Evolutionary conservation across 2,113 vertebrate species (phyloP).

Genomic region (Procavia capensis): DNA sequence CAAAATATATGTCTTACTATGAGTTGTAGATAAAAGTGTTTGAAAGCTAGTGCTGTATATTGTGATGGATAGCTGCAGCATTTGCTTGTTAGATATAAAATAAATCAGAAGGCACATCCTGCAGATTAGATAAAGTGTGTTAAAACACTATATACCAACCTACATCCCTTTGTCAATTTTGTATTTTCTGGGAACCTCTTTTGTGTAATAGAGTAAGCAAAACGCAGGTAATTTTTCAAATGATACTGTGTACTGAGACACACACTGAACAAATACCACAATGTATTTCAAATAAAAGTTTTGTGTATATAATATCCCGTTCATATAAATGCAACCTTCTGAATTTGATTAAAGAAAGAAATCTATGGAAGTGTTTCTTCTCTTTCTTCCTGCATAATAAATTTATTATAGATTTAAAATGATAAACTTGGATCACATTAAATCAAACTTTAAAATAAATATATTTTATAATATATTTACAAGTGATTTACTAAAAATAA

Average conservation of each 20-base stretch:
- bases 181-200: not conserved
- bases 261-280: not conserved
- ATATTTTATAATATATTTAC: not conserved
- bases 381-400: not conserved
- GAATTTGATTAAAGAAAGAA: not conserved
- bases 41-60: not conserved
- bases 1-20: not conserved
- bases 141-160: not conserved
- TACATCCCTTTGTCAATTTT: not conserved
- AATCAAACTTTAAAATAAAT: not conserved
- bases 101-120: not conserved
- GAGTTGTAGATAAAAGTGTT: not conserved
- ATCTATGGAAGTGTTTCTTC: not conserved
- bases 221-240: not conserved
- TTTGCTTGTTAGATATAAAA: not conserved
- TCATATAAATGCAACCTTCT: not conserved
- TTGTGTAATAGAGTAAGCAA: not conserved
- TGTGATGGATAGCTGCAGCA: fast-evolving
- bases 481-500: not conserved
- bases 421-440: not conserved
- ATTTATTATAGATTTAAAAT: not conserved
- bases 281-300: not conserved
- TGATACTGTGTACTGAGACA: not conserved
- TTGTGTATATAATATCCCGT: not conserved
- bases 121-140: not conserved